Evolutionary conservation across 2,797 vertebrate species (phyloP).

Genomic region (Poliocrania exsul): DNA sequence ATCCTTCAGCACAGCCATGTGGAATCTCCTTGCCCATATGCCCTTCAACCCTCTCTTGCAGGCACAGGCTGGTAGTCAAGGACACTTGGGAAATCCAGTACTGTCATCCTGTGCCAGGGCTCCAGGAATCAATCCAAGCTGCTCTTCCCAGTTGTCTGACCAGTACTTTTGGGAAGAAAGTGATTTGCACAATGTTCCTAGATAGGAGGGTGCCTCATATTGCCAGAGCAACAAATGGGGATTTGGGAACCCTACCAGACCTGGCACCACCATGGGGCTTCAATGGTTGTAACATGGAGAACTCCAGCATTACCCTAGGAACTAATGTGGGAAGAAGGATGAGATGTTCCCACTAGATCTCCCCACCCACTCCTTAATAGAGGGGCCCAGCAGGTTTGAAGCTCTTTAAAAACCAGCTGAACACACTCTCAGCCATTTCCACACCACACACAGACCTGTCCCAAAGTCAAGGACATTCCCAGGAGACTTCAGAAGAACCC

Average conservation of each 20-base stretch:
- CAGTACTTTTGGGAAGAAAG: not conserved
- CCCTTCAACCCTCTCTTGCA: not conserved
- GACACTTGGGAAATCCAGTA: not conserved
- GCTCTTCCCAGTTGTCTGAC: not conserved
- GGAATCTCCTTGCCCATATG: not conserved
- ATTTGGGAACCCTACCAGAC: not conserved
- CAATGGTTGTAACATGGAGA: fast-evolving
- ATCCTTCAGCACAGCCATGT: not conserved
- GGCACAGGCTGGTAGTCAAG: not conserved
- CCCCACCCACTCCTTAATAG: not conserved
- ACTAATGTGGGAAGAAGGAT: not conserved
- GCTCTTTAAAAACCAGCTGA: not conserved
- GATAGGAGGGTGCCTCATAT: not conserved
- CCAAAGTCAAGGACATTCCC: not conserved
- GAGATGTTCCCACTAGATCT: not conserved
- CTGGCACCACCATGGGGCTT: not conserved
- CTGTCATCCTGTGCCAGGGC: not conserved
- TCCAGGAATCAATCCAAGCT: not conserved
- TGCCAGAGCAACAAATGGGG: not conserved
- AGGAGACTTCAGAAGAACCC: not conserved
- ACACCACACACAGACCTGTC: not conserved
- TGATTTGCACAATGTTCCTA: not conserved
- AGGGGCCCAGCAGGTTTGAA: not conserved
- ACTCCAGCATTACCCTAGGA: not conserved
- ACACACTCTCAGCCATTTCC: not conserved